Evolutionary conservation across 2,888 invertebrate species (phyloP), one percentile per base, ranked within the genome.

Genomic region (Dorcus parallelipipedus): DNA sequence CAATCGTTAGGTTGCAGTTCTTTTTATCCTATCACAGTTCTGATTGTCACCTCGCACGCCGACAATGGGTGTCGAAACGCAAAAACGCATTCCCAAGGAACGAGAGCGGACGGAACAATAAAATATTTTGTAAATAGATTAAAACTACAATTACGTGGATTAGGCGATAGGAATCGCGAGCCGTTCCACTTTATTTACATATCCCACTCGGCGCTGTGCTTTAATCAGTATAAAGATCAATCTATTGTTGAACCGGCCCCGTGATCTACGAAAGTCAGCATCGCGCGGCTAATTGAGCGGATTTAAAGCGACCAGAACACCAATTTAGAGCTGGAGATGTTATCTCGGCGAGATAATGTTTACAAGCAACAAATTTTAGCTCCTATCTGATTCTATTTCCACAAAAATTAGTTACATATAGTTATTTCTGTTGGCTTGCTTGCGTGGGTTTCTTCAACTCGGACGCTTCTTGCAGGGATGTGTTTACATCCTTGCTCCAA

Each of bases 281-380:
- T 58, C 58, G 38, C 39, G 49, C 47, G 49, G 50, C 51, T 59
- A 55, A 55, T 59, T 59, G 55, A 51, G 47, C 55, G 52, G 51
- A 55, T 51, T 51, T 59, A 59, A 59, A 52, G 59, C 57, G 56
- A 49, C 52, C 57, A 58, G 53, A 58, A 54, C 53, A 61, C 51
- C 56, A 54, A 59, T 62, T 60, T 57, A 60, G 60, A 45, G 49
- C 47, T 55, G 54, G 51, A 50, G 59, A 62, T 62, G 48, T 56
- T 59, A 62, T 62, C 61, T 47, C 10, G 26, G 33, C 40, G 59
- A 59, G 64, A 66, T 66, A 67, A 60, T 60, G 65, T 66, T 65
- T 65, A 66, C 69, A 65, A 66, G 65, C 65, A 63, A 67, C 65
- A 69, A 67, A 67, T 67, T 67, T 66, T 62, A 63, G 58, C 38